Percentiles rank a stretch among this genome's conserved stretches.
Conservation (phyloP, 2,113 vertebrate species). For the Piprites chloris region DNA sequence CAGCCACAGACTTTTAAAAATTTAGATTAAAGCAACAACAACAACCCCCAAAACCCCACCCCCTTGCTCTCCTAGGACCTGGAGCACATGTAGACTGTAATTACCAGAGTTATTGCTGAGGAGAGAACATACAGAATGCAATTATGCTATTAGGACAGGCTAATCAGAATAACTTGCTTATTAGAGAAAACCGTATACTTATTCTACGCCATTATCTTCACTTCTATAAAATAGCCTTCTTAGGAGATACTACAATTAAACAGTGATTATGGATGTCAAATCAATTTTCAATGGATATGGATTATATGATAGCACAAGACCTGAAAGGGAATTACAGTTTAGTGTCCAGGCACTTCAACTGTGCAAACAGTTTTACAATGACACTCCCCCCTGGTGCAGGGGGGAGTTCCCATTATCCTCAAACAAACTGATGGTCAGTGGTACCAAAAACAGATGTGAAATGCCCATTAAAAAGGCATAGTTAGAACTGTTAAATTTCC, state of each 20-base stretch:
- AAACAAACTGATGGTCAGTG: background rate
- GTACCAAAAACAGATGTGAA: background rate
- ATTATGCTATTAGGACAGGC: background rate
- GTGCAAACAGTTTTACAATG: background rate
- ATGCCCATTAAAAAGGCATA: background rate
- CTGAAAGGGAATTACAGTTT: background rate
- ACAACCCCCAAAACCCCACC: background rate
- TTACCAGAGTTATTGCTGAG: background rate
- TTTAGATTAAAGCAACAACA: background rate
- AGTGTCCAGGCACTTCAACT: background rate
- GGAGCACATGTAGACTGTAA: background rate
- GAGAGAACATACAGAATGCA: background rate
- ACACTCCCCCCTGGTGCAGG: background rate
- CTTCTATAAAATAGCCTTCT: background rate
- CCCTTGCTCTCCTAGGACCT: background rate
- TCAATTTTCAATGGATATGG: background rate
- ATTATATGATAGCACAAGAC: background rate
- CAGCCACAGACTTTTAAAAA: background rate
- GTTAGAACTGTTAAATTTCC: background rate
- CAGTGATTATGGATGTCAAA: background rate
- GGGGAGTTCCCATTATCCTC: background rate
- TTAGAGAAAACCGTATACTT: background rate
- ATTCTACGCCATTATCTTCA: background rate
- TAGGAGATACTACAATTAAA: background rate
- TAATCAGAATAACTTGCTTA: background rate